Percentiles rank a stretch among this genome's conserved stretches.
Conservation (phyloP, 2,888 invertebrate genomes). For the Phyto melanocephala region DNA sequence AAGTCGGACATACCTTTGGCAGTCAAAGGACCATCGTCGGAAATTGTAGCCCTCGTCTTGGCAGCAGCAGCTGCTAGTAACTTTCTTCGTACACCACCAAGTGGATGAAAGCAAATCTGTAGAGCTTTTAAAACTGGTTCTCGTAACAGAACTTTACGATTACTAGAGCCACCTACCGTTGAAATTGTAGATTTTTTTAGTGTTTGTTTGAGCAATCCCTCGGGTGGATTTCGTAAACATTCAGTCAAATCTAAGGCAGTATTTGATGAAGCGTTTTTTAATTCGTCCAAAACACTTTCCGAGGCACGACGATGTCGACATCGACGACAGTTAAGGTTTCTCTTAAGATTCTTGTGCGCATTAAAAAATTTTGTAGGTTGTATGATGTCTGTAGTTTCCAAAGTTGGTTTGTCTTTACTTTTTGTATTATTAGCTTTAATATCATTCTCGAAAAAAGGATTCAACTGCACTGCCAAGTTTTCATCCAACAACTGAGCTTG, state of each 20-base stretch:
- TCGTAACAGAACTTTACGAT: conserved; percentile 68
- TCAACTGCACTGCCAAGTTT: conserved; percentile 66
- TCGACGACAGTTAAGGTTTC: conserved; percentile 65
- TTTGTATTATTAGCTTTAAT: not conserved
- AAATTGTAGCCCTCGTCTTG: not conserved
- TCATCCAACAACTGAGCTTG: conserved; percentile 70
- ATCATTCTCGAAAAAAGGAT: conserved; percentile 72
- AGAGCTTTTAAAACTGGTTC: conserved; percentile 70
- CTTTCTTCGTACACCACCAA: conserved; percentile 28
- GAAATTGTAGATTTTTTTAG: conserved; percentile 64
- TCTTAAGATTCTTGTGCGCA: not conserved
- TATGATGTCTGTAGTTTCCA: not conserved
- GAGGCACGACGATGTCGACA: conserved; percentile 71
- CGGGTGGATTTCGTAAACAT: conserved; percentile 27
- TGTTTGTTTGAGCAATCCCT: conserved; percentile 68
- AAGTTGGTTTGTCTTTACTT: not conserved
- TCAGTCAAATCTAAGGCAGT: conserved; percentile 27
- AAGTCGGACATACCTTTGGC: conserved; percentile 69
- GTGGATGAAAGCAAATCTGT: conserved; percentile 41
- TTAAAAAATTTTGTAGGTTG: conserved; percentile 4
- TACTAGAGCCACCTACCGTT: conserved; percentile 10
- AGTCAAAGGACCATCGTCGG: conserved; percentile 11
- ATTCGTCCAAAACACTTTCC: conserved; percentile 73
- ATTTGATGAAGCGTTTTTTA: conserved; percentile 63
- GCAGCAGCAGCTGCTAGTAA: not conserved